Conservation (phyloP, 2,797 vertebrate genomes). For the Clamator glandarius region DNA sequence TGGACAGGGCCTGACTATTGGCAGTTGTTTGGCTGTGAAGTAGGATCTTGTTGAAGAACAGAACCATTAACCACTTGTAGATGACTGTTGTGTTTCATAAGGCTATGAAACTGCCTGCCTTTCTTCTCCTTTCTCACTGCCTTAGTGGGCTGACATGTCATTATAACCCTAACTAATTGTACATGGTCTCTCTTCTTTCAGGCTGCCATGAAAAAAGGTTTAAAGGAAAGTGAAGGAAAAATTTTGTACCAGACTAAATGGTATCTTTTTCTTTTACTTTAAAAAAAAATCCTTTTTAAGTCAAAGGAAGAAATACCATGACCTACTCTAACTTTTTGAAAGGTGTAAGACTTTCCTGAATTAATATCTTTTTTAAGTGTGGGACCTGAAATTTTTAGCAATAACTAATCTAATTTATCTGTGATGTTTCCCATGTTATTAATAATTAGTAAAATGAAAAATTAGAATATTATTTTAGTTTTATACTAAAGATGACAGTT, state of each 20-base stretch:
- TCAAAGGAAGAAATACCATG: not conserved
- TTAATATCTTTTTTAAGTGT: not conserved
- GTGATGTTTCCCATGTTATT: not conserved
- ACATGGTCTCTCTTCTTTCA: not conserved
- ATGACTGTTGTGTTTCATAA: not conserved
- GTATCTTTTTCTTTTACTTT: not conserved
- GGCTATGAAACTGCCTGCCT: not conserved
- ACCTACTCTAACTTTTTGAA: not conserved
- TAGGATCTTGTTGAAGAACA: not conserved
- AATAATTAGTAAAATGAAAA: not conserved
- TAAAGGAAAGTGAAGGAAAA: not conserved
- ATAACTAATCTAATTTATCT: not conserved
- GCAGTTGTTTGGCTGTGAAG: not conserved
- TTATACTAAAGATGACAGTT: not conserved
- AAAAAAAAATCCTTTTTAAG: not conserved
- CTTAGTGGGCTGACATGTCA: not conserved
- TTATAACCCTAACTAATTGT: not conserved
- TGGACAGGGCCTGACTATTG: not conserved
- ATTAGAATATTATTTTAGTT: fast-evolving
- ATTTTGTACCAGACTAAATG: not conserved
- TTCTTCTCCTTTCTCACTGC: not conserved
- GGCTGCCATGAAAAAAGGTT: not conserved
- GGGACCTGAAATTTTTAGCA: not conserved
- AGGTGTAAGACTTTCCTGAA: not conserved
- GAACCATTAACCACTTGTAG: not conserved